Evolutionary conservation across 2,888 invertebrate species (phyloP).

Genomic region (Conistra vaccinii): DNA sequence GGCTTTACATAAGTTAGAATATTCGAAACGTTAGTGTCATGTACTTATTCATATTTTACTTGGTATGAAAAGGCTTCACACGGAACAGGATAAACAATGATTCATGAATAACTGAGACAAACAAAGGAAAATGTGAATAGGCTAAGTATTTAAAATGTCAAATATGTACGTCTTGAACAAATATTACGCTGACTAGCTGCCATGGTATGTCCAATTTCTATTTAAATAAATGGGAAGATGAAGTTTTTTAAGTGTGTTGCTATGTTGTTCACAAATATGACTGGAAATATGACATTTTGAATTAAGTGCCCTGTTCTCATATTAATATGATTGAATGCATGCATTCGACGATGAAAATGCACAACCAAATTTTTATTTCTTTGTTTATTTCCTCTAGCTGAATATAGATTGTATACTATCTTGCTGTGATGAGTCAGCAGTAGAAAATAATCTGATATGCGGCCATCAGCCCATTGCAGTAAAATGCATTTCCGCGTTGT

Average conservation of each 20-base stretch:
- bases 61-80: constrained; percentile 37
- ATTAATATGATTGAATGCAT: background rate
- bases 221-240: background rate
- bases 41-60: constrained; percentile 12
- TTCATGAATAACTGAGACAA: constrained; percentile 51
- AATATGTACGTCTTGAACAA: constrained; percentile 29
- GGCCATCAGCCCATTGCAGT: background rate
- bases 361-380: background rate
- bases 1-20: background rate
- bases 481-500: background rate
- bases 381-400: no score
- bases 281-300: background rate
- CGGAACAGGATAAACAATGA: constrained; percentile 56
- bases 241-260: constrained; percentile 2
- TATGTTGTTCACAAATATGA: background rate
- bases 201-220: constrained; percentile 20
- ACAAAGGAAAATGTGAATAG: constrained; percentile 48
- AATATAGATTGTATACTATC: background rate
- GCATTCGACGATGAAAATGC: no score
- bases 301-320: no score
- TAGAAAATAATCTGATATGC: background rate
- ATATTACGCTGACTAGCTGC: constrained; percentile 27
- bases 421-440: background rate
- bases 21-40: constrained; percentile 5
- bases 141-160: constrained; percentile 33